Base-by-base conservation (phyloP, 2,797 vertebrate genomes). In the Myripristis jacobus region DNA sequence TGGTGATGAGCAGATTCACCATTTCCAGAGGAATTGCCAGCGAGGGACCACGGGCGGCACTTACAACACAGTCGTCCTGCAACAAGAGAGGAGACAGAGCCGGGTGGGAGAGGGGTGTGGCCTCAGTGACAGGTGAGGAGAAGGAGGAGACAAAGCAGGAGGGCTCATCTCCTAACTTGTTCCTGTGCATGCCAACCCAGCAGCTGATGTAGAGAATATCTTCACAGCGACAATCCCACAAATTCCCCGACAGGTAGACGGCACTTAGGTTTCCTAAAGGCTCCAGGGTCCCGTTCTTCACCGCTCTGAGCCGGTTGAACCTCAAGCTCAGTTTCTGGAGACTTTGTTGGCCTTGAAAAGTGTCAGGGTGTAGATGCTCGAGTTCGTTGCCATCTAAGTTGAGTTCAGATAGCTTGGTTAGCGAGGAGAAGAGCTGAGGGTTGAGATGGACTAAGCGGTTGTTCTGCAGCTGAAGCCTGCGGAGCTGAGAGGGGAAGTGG, bases 371-470 rank as follows among this genome's bases (percentile, higher is more conserved):
- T 52, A 92, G 67, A n/a, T 18, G 22, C 21, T 48, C 18, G 22
- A 94, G 75, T 12, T 67, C 27, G 68, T 94, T 94, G 21, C 47
- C 81, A 2, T 92, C 91, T 68, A 93, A 25, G 66, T 91, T 68
- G 4, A 94, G 86, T 11, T 92, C 85, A 15, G 59, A 67, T 16
- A 92, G 83, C 7, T 74, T 76, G 0, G 10, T 50, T 13, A 89
- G 78, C 7, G 3, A 19, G 1, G 21, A 54, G 50, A 92, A 90
- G 64, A 91, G 69, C 36, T 21, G 48, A 11, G 50, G 19, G 7
- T 72, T 47, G 12, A 93, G 53, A 19, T 22, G 24, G 0, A 13
- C 46, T 52, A 94, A 63, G 29, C 63, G 63, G 84, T 93, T 93
- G 74, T 88, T 85, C 52, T 88, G 87, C 16, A 94, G 82, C 25